Evolutionary conservation across 2,113 vertebrate genomes (phyloP), one percentile per base, ranked within the genome.

Genomic region (Pseudonaja textilis): DNA sequence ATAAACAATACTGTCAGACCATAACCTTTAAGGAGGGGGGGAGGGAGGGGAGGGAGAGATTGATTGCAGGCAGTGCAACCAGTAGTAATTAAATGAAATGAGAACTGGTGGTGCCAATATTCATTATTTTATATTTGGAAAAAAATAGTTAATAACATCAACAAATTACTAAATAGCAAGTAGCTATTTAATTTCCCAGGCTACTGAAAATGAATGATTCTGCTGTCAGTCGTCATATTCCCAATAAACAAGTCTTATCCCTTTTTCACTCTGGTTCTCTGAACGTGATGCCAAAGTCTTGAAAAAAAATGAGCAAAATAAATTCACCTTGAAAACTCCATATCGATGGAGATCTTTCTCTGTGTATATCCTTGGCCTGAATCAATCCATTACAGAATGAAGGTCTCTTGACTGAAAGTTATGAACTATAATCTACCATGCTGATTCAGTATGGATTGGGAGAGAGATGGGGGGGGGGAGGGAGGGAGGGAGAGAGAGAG

Each of bases 141-240:
- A 56, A 23, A 95, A 96, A 89, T 94, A 95, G 93, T 93, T 95
- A 94, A 96, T 95, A 94, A 88, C 6, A 92, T 23, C 47, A 93
- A 74, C 92, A 94, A 96, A 92, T 96, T 94, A 92, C 29, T 90
- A 5, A 26, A 87, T 91, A 94, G 16, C 81, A 93, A 81, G 95
- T 92, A 96, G 86, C 89, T 57, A 95, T 96, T 96, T 96, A 94
- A 97, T 96, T 97, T 97, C 95, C 95, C 94, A 95, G 52, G 26
- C 42, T 95, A 94, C 89, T 90, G 89, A 92, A 96, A 96, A 94
- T 94, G 95, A 96, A 96, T 96, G 34, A 3, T 92, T 96, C 12
- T 92, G 89, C 91, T 96, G 94, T 96, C 97, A 97, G 7, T 95
- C 0, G 1, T 95, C 93, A 94, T 94, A 92, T 85, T 89, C 34